Conservation (phyloP, 2,888 invertebrate species). For the Tinea pellionella region DNA sequence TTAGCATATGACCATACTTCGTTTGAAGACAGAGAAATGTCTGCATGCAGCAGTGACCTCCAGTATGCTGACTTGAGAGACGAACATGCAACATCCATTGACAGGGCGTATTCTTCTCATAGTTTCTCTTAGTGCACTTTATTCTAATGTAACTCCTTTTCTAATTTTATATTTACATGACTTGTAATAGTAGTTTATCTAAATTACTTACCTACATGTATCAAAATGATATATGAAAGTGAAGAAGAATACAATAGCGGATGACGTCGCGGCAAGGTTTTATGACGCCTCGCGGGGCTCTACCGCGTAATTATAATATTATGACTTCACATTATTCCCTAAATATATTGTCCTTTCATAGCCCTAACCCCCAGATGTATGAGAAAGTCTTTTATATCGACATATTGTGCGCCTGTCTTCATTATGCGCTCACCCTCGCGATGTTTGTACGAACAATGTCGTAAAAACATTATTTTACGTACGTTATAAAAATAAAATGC, state of each 20-base stretch:
- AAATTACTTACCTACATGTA: background rate
- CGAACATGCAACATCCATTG: too few relatives aligned
- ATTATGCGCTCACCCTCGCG: constrained; percentile 12
- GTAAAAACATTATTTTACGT: constrained; percentile 5
- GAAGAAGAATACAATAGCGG: constrained; percentile 41
- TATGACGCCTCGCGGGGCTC: constrained; percentile 35
- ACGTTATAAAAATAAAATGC: background rate
- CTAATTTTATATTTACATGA: too few relatives aligned
- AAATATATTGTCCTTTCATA: constrained; percentile 23
- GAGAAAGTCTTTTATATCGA: constrained; percentile 29
- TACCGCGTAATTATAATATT: constrained; percentile 52
- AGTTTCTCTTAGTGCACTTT: too few relatives aligned
- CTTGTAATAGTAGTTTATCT: too few relatives aligned
- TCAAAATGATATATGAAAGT: background rate
- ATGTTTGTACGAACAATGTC: background rate
- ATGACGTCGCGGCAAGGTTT: constrained; percentile 51
- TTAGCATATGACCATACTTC: too few relatives aligned
- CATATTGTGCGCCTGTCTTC: constrained; percentile 15
- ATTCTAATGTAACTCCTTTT: too few relatives aligned
- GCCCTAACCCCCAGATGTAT: constrained; percentile 31
- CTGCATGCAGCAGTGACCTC: too few relatives aligned
- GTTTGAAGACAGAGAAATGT: too few relatives aligned
- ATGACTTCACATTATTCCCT: constrained; percentile 59
- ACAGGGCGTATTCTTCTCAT: too few relatives aligned
- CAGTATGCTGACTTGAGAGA: too few relatives aligned